Percentiles rank a stretch among this genome's conserved stretches.
These are phyloP conservation scores for Prunella himalayana DNA, from an alignment of 2,113 vertebrate genomes.

Conservation along the genomic window DNA sequence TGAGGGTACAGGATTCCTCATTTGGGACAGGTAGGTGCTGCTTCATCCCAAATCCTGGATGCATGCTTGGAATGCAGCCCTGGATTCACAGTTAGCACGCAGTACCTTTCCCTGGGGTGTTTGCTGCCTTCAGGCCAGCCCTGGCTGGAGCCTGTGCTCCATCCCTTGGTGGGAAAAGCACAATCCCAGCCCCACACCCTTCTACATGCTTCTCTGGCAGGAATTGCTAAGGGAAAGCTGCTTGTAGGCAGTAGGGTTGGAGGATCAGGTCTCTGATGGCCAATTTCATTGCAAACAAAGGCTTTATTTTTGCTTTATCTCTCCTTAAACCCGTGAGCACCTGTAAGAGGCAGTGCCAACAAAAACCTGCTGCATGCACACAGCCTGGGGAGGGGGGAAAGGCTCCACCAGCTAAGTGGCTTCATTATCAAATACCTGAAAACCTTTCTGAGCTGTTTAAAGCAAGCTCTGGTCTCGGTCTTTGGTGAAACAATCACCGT, in stretches of 20 bases:
- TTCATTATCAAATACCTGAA: not conserved
- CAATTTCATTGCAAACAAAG: not conserved
- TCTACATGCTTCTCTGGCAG: not conserved
- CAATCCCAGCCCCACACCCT: not conserved
- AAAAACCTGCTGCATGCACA: not conserved
- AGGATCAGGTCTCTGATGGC: not conserved
- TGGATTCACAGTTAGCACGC: not conserved
- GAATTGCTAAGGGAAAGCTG: not conserved
- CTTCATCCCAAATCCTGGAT: not conserved
- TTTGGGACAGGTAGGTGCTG: too few species aligned
- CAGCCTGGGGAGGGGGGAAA: not conserved
- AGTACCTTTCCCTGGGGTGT: not conserved
- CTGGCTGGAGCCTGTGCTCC: not conserved
- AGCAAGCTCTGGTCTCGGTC: not conserved
- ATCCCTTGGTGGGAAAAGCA: not conserved
- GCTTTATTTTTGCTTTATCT: not conserved
- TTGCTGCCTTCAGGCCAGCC: not conserved
- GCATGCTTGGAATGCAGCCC: not conserved
- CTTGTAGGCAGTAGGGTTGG: not conserved
- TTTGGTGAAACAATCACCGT: not conserved
- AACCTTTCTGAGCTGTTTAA: not conserved
- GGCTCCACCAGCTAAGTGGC: not conserved
- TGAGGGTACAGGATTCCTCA: not conserved
- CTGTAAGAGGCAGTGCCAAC: not conserved
- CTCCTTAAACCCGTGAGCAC: not conserved